Evolutionary conservation across 2,888 invertebrate genomes (phyloP), one percentile per base, ranked within the genome.

Genomic region (Phaonia tiefii): DNA sequence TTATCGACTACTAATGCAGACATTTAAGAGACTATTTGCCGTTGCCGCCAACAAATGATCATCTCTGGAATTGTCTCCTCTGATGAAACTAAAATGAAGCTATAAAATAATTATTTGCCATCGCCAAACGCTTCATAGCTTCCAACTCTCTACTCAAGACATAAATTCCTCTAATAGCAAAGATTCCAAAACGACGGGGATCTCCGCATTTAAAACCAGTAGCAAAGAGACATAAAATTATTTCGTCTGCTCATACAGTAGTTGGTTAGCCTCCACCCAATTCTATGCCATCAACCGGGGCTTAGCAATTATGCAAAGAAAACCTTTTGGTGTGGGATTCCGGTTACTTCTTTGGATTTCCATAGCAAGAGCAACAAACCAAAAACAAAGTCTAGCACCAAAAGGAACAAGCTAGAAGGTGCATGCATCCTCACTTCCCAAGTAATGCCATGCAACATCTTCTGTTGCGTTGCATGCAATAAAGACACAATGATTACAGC

Each of bases 281-380:
- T n/a, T n/a, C n/a, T n/a, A n/a, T n/a, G n/a, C n/a, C 54, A 25
- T 54, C 54, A 51, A 20, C 51, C 0, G 13, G 54, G 8, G 54
- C 2, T 22, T 22, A 46, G 46, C 72, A 72, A 81, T 78, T 81
- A 81, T 81, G 75, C 72, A 81, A 81, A 78, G 42, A 15, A 39
- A 1, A 71, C 37, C 42, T 70, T n/a, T n/a, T n/a, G n/a, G n/a
- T n/a, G 42, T 8, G 8, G 49, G 31, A 73, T 69, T 42, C 63
- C 63, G 63, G 63, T 63, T 63, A 10, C 60, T n/a, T n/a, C n/a
- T 37, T 49, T 49, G 17, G n/a, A n/a, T n/a, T n/a, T n/a, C n/a
- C n/a, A n/a, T n/a, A n/a, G n/a, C 20, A 49, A 20, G 49, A 49
- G 10, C 31, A 31, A 20, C 49, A n/a, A 3, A 26, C 7, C 15